Base-by-base conservation (phyloP, 2,888 invertebrate species). In the Acrobasis suavella region DNA sequence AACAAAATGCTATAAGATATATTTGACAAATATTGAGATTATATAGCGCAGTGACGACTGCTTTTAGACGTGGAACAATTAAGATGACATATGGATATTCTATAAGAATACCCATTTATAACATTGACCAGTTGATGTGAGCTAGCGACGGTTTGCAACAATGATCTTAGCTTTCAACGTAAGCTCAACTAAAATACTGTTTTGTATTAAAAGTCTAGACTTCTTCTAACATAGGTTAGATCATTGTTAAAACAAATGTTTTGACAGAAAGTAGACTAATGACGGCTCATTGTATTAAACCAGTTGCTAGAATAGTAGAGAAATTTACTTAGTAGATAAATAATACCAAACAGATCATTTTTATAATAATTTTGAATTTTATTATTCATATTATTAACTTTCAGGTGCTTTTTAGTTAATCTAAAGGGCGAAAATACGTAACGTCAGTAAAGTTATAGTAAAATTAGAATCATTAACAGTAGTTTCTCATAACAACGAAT, bases 401-500 rank as follows among this genome's bases (percentile, higher is more conserved):
- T n/a, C 46, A 46, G 46, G 46, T 46, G 14, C 46, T 7, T 46
- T 46, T 46, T 46, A 46, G 10, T 46, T 12, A n/a, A 46, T 14
- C 46, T 7, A 14, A 14, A 46, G 6, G 14, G 32, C 12, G 16
- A 17, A 58, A 10, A 42, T 58, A 42, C 17, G 32, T 67, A 69
- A 70, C 68, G 67, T 69, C 69, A 72, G 62, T 66, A 63, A 62
- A 17, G 64, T 60, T 51, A 66, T 71, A 73, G 72, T 70, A 71
- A 65, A 67, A 62, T 65, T 38, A 52, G 46, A 14, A n/a, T 46
- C 14, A 46, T 14, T 14, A 46, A 46, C 65, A 62, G 63, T 66
- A 68, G 71, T 60, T 65, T 67, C 68, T 65, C 66, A 66, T 69
- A 75, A 83, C 83, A 85, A 85, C 83, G 83, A 83, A 82, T 65